phyloP scores from a whole-genome alignment of 2,888 invertebrate species.

The Scaptomyza reducta region DNA sequence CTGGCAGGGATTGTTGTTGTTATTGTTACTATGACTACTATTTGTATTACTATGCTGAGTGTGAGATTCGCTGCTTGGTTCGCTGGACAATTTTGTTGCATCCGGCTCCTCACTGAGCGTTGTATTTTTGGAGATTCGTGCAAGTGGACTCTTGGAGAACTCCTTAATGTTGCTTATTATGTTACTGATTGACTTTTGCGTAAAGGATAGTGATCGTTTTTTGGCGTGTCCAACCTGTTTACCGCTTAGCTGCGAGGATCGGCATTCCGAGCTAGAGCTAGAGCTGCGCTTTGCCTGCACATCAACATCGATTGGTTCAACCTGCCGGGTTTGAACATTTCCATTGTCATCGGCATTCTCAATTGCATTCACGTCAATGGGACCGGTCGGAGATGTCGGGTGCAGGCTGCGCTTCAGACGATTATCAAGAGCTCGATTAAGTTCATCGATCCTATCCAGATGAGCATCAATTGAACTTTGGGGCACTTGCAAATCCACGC shows the following conservation, averaged over 20 bases:
- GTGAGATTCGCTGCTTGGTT: slow-evolving; percentile 42
- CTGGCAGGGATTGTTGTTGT: slow-evolving; percentile 35
- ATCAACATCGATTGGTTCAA: slow-evolving; percentile 30
- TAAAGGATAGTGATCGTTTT: slow-evolving; percentile 83
- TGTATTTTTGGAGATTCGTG: slow-evolving; percentile 59
- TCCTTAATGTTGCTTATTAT: slow-evolving; percentile 82
- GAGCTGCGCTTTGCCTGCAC: slow-evolving; percentile 75
- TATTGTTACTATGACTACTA: slow-evolving; percentile 34
- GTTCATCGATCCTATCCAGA: slow-evolving; percentile 82
- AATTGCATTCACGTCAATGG: slow-evolving; percentile 77
- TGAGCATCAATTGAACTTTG: slow-evolving; percentile 83
- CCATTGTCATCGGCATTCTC: slow-evolving; percentile 60
- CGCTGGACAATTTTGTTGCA: slow-evolving; percentile 32
- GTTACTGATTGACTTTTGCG: slow-evolving; percentile 82
- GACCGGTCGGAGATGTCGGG: slow-evolving; percentile 27
- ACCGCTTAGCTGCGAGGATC: slow-evolving; percentile 61
- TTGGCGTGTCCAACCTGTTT: slow-evolving; percentile 63
- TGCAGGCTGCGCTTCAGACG: slow-evolving; percentile 79
- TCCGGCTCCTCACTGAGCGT: slow-evolving; percentile 60
- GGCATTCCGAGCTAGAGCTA: slow-evolving; percentile 81
- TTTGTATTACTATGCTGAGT: slow-evolving; percentile 15
- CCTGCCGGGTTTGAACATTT: slow-evolving; percentile 29
- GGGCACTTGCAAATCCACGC: slow-evolving; percentile 41
- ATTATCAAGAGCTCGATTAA: slow-evolving; percentile 82
- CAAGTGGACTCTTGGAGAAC: slow-evolving; percentile 81